Evolutionary conservation across 1,140 invertebrate species (phyloP).

Genomic region (Drosophila sp.): DNA sequence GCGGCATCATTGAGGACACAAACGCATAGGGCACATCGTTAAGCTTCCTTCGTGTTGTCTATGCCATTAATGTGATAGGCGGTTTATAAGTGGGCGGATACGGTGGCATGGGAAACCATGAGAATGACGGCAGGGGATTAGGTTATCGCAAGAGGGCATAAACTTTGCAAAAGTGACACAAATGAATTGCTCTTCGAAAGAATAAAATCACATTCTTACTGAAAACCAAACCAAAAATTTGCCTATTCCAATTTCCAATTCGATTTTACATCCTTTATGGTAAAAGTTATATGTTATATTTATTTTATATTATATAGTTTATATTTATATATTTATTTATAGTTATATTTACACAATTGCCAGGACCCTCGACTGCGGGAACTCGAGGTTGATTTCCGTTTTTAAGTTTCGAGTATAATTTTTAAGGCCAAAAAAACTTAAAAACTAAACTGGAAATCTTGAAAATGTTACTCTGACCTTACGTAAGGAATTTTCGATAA

Average conservation of each 20-base stretch:
- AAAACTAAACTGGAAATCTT: not conserved
- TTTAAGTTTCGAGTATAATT: too few relatives aligned
- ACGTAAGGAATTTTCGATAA: not conserved
- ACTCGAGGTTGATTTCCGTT: too few relatives aligned
- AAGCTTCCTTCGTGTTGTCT: constrained; percentile 44
- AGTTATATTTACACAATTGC: too few relatives aligned
- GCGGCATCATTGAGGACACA: constrained; percentile 35
- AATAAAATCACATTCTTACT: not conserved
- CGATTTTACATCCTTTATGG: too few relatives aligned
- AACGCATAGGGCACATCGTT: constrained; percentile 29
- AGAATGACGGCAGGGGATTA: not conserved
- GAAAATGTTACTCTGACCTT: not conserved
- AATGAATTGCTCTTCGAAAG: constrained; percentile 5
- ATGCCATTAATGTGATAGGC: constrained; percentile 26
- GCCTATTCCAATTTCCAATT: not conserved
- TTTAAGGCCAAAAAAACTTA: not conserved
- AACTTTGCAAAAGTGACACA: not conserved
- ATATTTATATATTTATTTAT: too few relatives aligned
- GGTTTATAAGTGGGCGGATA: not conserved
- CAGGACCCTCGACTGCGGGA: too few relatives aligned
- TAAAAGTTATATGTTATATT: not conserved
- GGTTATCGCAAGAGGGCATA: not conserved
- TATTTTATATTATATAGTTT: too few relatives aligned
- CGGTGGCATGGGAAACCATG: not conserved
- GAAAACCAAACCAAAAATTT: not conserved